A percentile compares a stretch with the other conserved stretches of the same genome.
Evolutionary conservation across 2,888 invertebrate genomes (phyloP).

Genomic region (Agrotis ipsilon): DNA sequence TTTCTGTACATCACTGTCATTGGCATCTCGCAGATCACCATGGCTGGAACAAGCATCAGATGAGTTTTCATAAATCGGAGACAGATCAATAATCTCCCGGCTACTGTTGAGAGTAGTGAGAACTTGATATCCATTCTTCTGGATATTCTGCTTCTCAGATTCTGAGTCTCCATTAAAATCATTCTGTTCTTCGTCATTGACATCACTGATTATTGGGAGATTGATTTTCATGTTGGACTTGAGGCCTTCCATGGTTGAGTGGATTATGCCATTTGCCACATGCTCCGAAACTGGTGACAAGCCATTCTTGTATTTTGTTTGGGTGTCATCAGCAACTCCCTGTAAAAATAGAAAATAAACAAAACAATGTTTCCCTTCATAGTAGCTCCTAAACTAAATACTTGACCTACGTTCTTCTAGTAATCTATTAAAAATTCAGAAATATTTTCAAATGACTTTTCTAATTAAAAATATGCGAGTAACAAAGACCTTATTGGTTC

Average conservation of each 20-base stretch:
- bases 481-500: background rate
- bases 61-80: constrained; percentile 89
- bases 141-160: constrained; percentile 70
- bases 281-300: constrained; percentile 88
- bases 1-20: constrained; percentile 82
- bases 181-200: constrained; percentile 88
- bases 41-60: constrained; percentile 89
- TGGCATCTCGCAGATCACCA: constrained; percentile 83
- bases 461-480: background rate
- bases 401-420: constrained; percentile 60
- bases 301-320: constrained; percentile 84
- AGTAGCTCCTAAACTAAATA: constrained; percentile 1
- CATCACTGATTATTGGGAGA: constrained; percentile 86
- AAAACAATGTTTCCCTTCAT: constrained; percentile 4
- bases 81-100: constrained; percentile 87
- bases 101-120: constrained; percentile 80
- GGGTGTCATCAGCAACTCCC: constrained; percentile 87
- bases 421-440: background rate
- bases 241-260: constrained; percentile 86
- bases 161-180: constrained; percentile 71
- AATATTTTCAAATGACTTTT: background rate
- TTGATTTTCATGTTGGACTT: constrained; percentile 89
- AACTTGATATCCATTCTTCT: constrained; percentile 86
- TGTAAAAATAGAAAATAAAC: constrained; percentile 62
- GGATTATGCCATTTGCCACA: constrained; percentile 84